A percentile compares a stretch with the other conserved stretches of the same genome.
Conservation (phyloP, 2,888 invertebrate genomes). For the Drosophila colorata region DNA sequence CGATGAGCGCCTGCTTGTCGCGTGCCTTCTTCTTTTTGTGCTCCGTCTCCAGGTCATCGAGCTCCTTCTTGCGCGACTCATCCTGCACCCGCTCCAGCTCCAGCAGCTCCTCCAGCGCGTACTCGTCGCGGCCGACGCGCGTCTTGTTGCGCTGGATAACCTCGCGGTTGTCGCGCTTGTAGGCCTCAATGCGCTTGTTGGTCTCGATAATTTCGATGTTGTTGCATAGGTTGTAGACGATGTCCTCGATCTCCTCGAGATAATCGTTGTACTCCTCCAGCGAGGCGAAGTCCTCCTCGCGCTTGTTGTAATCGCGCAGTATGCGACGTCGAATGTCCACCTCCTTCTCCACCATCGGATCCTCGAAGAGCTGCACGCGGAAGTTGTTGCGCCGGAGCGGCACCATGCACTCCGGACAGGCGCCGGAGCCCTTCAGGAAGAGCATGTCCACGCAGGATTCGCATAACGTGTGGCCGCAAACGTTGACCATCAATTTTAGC, state of each 20-base stretch:
- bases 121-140: conserved; percentile 91
- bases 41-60: conserved; percentile 88
- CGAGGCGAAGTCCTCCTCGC: conserved; percentile 95
- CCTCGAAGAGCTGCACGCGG: conserved; percentile 97
- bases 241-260: conserved; percentile 96
- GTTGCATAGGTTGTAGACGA: conserved; percentile 95
- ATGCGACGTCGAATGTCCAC: conserved; percentile 96
- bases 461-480: conserved; percentile 98
- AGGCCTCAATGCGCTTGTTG: conserved; percentile 95
- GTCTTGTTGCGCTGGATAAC: conserved; percentile 92
- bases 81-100: conserved; percentile 93
- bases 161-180: conserved; percentile 95
- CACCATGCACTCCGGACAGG: conserved; percentile 97
- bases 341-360: conserved; percentile 98
- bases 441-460: conserved; percentile 98
- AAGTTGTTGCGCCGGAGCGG: conserved; percentile 95
- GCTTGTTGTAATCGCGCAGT: conserved; percentile 96
- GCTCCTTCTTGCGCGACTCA: conserved; percentile 90
- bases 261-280: conserved; percentile 97
- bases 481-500: conserved; percentile 98
- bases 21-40: conserved; percentile 93
- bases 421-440: conserved; percentile 98
- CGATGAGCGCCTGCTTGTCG: conserved; percentile 96
- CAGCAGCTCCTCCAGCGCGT: conserved; percentile 93
- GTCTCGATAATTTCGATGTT: conserved; percentile 95